Percentiles rank a stretch among this genome's conserved stretches.
Evolutionary conservation across 1,140 invertebrate genomes (phyloP).

Genomic region (Orchestia grillus): DNA sequence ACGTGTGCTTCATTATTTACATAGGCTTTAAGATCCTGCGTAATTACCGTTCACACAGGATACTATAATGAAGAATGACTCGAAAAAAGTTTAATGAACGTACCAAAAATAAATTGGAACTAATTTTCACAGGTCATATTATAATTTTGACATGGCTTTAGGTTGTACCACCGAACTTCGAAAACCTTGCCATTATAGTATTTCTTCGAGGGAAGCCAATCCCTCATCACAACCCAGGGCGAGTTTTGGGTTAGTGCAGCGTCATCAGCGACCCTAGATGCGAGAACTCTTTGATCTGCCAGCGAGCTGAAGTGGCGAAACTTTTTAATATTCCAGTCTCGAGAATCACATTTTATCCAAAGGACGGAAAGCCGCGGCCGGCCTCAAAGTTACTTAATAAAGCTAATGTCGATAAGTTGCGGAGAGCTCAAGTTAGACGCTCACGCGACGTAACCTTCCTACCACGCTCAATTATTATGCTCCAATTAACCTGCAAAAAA

Average conservation of each 20-base stretch:
- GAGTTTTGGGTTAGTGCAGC: not conserved
- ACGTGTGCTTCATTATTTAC: too few relatives aligned
- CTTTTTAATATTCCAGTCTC: not conserved
- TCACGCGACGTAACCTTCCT: not conserved
- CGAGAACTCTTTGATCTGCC: not conserved
- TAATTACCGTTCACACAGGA: too few relatives aligned
- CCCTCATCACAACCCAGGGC: not conserved
- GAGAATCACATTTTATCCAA: not conserved
- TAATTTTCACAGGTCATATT: not conserved
- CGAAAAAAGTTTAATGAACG: too few relatives aligned
- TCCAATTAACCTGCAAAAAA: not conserved
- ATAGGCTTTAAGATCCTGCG: too few relatives aligned
- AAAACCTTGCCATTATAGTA: not conserved
- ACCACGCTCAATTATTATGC: not conserved
- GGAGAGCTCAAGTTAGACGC: not conserved
- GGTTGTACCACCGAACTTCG: not conserved
- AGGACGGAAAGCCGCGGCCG: not conserved
- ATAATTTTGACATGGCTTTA: not conserved
- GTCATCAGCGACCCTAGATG: not conserved
- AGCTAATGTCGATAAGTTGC: not conserved
- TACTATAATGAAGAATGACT: too few relatives aligned
- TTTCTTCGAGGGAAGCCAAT: not conserved
- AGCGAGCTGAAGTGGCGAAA: not conserved
- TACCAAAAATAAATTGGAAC: too few relatives aligned
- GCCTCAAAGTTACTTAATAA: constrained; percentile 9